phyloP scores from a whole-genome alignment of 2,797 vertebrate genomes.

The Holocentrus rufus region DNA sequence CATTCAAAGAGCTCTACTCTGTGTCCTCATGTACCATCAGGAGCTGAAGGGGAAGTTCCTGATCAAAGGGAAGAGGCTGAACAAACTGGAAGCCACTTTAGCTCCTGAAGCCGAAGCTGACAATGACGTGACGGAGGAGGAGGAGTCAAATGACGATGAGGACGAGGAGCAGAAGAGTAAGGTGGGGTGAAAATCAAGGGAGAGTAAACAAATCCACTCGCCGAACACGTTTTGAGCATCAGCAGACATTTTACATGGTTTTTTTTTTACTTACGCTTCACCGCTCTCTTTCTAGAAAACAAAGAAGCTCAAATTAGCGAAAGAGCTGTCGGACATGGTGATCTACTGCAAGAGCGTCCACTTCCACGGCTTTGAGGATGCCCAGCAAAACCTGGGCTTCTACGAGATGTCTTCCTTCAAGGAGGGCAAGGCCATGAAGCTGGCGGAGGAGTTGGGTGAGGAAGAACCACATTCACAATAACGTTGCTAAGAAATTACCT shows the following conservation, averaged over 20 bases:
- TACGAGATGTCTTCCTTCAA: conserved; percentile 95
- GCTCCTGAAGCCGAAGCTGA: conserved; percentile 23
- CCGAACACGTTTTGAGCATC: not conserved
- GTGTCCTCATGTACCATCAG: conserved; percentile 68
- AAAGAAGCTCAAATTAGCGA: conserved; percentile 87
- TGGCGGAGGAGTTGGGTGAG: conserved; percentile 89
- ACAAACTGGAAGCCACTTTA: conserved; percentile 83
- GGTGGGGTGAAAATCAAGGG: conserved; percentile 48
- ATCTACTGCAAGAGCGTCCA: conserved; percentile 96
- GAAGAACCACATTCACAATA: not conserved
- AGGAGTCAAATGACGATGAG: conserved; percentile 87
- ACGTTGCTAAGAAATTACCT: not conserved
- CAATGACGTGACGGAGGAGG: conserved; percentile 89
- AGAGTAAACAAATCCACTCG: not conserved
- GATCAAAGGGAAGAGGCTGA: conserved; percentile 93
- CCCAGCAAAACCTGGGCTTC: conserved; percentile 82
- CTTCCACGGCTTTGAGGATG: conserved; percentile 87
- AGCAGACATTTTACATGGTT: not conserved
- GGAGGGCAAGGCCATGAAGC: conserved; percentile 85
- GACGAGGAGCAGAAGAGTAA: conserved; percentile 76
- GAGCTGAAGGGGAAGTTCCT: conserved; percentile 93
- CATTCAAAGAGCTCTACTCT: not conserved
- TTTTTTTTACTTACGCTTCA: not conserved
- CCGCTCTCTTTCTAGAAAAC: conserved; percentile 71
- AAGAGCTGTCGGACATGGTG: conserved; percentile 91